A percentile compares a stretch with the other conserved stretches of the same genome.
These are phyloP conservation scores for Deroplatys truncata DNA, from an alignment of 2,888 invertebrate species.

Conservation along the genomic window DNA sequence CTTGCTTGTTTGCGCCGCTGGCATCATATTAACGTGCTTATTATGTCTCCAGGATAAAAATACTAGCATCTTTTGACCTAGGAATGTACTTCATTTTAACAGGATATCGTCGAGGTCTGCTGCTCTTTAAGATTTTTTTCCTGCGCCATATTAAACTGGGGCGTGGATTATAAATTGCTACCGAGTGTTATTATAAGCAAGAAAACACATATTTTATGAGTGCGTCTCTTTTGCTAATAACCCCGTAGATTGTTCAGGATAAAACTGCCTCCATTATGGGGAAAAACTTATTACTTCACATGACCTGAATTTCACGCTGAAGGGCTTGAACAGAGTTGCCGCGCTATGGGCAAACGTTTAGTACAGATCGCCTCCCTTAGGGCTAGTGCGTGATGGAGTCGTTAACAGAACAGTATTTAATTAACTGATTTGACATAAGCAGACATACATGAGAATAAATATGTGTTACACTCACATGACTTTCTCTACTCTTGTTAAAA, in stretches of 20 bases:
- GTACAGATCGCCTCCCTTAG: too few relatives aligned
- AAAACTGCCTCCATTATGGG: background rate
- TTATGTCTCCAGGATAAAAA: too few relatives aligned
- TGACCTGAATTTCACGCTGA: background rate
- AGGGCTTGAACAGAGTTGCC: too few relatives aligned
- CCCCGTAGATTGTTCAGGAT: background rate
- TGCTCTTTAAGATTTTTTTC: background rate
- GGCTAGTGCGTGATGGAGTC: too few relatives aligned
- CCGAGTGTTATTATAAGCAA: background rate
- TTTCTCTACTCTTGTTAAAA: too few relatives aligned
- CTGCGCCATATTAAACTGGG: background rate
- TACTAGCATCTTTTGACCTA: too few relatives aligned
- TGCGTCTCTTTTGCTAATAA: background rate
- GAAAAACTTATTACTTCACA: background rate
- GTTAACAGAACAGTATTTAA: too few relatives aligned
- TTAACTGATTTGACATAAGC: too few relatives aligned
- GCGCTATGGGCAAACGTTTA: background rate
- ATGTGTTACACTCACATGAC: too few relatives aligned
- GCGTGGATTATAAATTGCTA: background rate
- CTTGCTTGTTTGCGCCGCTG: too few relatives aligned
- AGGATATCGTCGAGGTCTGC: background rate
- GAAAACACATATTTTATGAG: background rate
- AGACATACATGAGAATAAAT: too few relatives aligned
- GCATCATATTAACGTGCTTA: too few relatives aligned
- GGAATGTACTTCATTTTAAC: background rate